Percentiles rank a stretch among this genome's conserved stretches.
phyloP scores from a whole-genome alignment of 1,140 invertebrate genomes.

The Stegodyphus dumicola region DNA sequence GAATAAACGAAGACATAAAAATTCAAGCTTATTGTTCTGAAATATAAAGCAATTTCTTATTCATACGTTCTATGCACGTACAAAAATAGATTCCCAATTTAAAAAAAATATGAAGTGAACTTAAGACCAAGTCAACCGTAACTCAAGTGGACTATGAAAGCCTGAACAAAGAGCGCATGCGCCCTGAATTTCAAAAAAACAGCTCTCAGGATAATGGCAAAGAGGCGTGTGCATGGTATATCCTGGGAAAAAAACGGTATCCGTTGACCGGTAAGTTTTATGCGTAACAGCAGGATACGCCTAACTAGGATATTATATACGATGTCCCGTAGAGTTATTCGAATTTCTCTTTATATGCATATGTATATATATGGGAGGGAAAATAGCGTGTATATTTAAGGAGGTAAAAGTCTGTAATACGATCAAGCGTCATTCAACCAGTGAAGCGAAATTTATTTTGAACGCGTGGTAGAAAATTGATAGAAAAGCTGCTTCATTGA shows the following conservation, averaged over 20 bases:
- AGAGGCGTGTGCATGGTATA: not conserved
- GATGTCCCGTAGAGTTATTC: slow-evolving; percentile 24
- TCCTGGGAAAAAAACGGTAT: slow-evolving; percentile 23
- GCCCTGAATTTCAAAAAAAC: not conserved
- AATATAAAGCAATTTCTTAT: not conserved
- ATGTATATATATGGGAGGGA: not conserved
- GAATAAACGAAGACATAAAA: not conserved
- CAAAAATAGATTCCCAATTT: not conserved
- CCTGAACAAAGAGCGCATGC: slow-evolving; percentile 12
- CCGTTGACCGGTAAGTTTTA: slow-evolving; percentile 29
- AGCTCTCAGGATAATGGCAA: not conserved
- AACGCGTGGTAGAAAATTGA: no score
- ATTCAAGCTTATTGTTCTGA: not conserved
- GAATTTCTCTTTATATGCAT: not conserved
- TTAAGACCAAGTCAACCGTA: slow-evolving; percentile 53
- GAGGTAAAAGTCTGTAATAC: no score
- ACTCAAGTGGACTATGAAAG: slow-evolving; percentile 36
- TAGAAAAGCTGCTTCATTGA: no score
- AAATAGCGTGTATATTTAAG: no score
- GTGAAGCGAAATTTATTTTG: no score
- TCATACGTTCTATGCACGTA: not conserved
- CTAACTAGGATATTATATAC: slow-evolving; percentile 40
- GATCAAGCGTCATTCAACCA: no score
- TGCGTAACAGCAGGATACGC: slow-evolving; percentile 35
- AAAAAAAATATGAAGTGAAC: slow-evolving; percentile 19